Conservation (phyloP, 2,888 invertebrate species). For the Lasius platythorax region DNA sequence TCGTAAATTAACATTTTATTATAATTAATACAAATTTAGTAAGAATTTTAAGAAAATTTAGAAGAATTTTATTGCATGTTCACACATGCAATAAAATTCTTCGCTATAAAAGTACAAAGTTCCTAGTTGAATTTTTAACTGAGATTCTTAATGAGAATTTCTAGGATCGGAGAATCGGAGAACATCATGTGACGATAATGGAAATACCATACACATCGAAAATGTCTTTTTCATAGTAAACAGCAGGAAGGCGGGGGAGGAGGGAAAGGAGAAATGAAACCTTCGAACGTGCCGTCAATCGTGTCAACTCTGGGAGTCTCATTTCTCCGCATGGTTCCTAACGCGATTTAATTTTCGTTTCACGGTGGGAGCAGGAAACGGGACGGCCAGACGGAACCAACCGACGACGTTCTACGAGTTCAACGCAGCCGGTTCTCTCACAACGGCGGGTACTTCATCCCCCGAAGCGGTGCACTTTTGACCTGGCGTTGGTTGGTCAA, state of each 20-base stretch:
- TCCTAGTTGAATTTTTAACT: not conserved
- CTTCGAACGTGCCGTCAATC: not conserved
- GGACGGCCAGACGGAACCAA: slow-evolving; percentile 17
- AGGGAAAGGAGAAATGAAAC: not conserved
- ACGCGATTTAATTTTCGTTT: slow-evolving; percentile 66
- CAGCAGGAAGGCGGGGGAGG: not conserved
- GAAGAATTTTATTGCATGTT: too few species aligned
- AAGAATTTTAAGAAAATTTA: too few species aligned
- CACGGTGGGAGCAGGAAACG: slow-evolving; percentile 69
- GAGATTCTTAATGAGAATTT: not conserved
- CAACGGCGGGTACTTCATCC: slow-evolving; percentile 5
- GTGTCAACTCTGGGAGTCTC: slow-evolving; percentile 29
- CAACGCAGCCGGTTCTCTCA: slow-evolving; percentile 17
- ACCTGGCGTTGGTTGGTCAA: slow-evolving; percentile 26
- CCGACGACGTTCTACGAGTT: slow-evolving; percentile 13
- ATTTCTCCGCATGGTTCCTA: slow-evolving; percentile 30
- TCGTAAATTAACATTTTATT: not conserved
- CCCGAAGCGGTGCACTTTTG: slow-evolving; percentile 36
- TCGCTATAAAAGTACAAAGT: not conserved
- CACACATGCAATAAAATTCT: not conserved
- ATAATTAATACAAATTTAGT: not conserved
- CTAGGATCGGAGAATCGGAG: not conserved
- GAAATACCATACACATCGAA: not conserved
- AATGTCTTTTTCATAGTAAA: not conserved
- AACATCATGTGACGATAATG: not conserved